Percentiles rank a stretch among this genome's conserved stretches.
These are phyloP conservation scores for Pelecanus crispus DNA, from an alignment of 2,113 vertebrate species.

Conservation along the genomic window DNA sequence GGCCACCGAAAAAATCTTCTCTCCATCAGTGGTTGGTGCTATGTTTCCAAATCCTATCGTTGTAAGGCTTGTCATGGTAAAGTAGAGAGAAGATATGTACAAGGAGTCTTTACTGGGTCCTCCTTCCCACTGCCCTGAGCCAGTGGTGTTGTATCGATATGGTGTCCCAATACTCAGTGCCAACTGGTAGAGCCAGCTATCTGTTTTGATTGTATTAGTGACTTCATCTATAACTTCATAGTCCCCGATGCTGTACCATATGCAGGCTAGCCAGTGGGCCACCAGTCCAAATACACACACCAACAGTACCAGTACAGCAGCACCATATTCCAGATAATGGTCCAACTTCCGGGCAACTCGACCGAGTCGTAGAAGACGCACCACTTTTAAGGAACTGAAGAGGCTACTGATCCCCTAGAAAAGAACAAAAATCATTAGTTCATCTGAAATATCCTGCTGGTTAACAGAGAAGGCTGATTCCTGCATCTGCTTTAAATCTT, in stretches of 20 bases:
- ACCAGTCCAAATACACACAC: constrained; percentile 96
- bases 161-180: constrained; percentile 92
- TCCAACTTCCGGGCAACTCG: constrained; percentile 95
- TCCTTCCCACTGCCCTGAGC: constrained; percentile 91
- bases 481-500: background rate
- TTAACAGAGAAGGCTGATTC: background rate
- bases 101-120: constrained; percentile 94
- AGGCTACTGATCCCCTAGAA: constrained; percentile 94
- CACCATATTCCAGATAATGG: constrained; percentile 96
- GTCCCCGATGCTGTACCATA: constrained; percentile 99
- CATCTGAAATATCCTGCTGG: background rate
- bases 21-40: constrained; percentile 92
- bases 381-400: constrained; percentile 97
- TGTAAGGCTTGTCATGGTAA: constrained; percentile 99
- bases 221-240: constrained; percentile 94
- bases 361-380: constrained; percentile 90
- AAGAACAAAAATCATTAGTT: constrained; percentile 1
- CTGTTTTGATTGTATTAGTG: constrained; percentile 92
- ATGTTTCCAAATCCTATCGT: constrained; percentile 99
- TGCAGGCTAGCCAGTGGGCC: constrained; percentile 97
- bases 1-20: constrained; percentile 98
- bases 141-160: constrained; percentile 89
- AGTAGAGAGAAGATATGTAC: constrained; percentile 97
- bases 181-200: constrained; percentile 97
- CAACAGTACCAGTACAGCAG: constrained; percentile 91